phyloP scores from a whole-genome alignment of 2,113 vertebrate genomes.

The Aptenodytes patagonicus region DNA sequence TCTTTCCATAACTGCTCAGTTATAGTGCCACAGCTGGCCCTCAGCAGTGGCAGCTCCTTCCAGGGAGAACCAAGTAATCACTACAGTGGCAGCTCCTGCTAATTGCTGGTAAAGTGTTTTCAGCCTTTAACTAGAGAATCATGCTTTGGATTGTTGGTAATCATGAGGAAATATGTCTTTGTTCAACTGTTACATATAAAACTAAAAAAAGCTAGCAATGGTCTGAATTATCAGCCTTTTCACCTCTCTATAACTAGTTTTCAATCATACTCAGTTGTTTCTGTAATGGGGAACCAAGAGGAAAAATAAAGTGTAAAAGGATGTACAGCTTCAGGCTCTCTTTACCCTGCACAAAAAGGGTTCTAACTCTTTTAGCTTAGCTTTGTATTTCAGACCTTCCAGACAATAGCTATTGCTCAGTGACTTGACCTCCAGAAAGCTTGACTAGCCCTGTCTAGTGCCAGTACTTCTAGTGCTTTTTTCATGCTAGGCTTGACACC shows the following conservation, averaged over 20 bases:
- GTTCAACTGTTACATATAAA: background rate
- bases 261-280: background rate
- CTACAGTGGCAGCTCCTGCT: background rate
- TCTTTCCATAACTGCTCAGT: background rate
- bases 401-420: background rate
- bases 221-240: background rate
- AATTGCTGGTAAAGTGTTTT: background rate
- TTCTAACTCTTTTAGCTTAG: background rate
- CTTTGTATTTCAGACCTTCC: background rate
- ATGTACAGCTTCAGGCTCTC: background rate
- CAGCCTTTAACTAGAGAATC: background rate
- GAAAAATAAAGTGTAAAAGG: background rate
- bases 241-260: background rate
- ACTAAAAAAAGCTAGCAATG: background rate
- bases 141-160: background rate
- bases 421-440: background rate
- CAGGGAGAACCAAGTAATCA: background rate
- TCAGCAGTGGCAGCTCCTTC: background rate
- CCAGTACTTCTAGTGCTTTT: background rate
- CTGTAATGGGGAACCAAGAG: background rate
- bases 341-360: background rate
- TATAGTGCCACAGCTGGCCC: background rate
- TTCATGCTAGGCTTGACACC: background rate
- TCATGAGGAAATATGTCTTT: background rate
- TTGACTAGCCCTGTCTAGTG: background rate